Conservation (phyloP, 2,797 vertebrate species). For the Acropternis orthonyx region DNA sequence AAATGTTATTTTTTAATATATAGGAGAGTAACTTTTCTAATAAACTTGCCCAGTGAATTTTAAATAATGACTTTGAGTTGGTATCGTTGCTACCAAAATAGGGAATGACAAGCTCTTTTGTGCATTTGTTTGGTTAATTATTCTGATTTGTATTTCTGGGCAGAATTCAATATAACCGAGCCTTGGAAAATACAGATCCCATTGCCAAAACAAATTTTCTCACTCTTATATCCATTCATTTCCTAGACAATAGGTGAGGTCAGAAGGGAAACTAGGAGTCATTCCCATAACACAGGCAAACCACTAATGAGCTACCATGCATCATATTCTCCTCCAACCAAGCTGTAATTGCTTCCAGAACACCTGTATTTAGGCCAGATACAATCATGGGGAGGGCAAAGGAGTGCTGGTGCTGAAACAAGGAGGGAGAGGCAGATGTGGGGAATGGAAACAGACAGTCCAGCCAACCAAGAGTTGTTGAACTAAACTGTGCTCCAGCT, state of each 20-base stretch:
- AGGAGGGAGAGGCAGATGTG: not conserved
- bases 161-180: not conserved
- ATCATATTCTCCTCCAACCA: not conserved
- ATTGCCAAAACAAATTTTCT: constrained; percentile 56
- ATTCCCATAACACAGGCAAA: constrained; percentile 16
- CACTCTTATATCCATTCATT: constrained; percentile 44
- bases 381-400: not conserved
- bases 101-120: constrained; percentile 12
- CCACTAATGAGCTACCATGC: constrained; percentile 19
- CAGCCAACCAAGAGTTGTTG: not conserved
- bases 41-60: constrained; percentile 6
- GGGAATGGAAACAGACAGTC: not conserved
- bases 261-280: constrained; percentile 55
- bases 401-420: not conserved
- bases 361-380: constrained; percentile 27
- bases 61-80: constrained; percentile 9
- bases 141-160: constrained; percentile 27
- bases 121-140: constrained; percentile 49
- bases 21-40: constrained; percentile 28
- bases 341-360: constrained; percentile 49
- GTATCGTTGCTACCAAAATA: constrained; percentile 1
- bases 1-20: not conserved
- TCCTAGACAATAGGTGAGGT: constrained; percentile 57
- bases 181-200: constrained; percentile 22
- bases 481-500: not conserved